Evolutionary conservation across 64 coral and sea anemone species (phyloP), one percentile per base, ranked within the genome.

Genomic region (Anthopleura sola): DNA sequence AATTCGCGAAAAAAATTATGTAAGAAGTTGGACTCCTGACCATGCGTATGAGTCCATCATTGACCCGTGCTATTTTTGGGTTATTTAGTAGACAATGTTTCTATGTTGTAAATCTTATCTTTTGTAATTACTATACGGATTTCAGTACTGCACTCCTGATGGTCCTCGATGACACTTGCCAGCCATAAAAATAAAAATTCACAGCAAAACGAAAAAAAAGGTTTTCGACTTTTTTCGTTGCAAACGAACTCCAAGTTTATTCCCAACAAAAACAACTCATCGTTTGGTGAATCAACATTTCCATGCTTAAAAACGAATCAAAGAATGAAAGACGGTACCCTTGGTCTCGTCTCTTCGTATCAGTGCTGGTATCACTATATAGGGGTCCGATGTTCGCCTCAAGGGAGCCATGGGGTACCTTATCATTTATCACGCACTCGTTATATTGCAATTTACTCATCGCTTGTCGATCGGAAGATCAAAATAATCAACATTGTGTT

Each of bases 381-480:
- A 71, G 66, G 28, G n/a, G 29, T 71, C 3, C 66, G n/a, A 62
- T 62, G 23, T 29, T 71, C 26, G 66, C 66, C 66, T 71, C 9
- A 34, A 71, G 66, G 66, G 66, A 71, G 66, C 66, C 66, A 71
- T 36, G 16, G 29, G 66, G 34, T 29, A 71, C 31, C 9, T 16
- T 34, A 34, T 71, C 28, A 1, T 14, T 71, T 71, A 71, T 71
- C 66, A 34, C 26, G 29, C 66, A 15, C 26, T 71, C 66, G 28
- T 71, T 71, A 71, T 71, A 71, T 71, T 71, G 34, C 66, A 34
- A 71, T 71, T 71, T 71, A 71, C 31, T 71, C 29, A 17, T 71
- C 28, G 12, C 66, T 71, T 34, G 66, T 34, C 66, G 31, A 71
- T 71, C 66, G 66, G 16, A 71, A 31, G 66, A 71, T 71, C 34